These are phyloP conservation scores for Pseudococcus longispinus DNA, from an alignment of 2,888 invertebrate genomes.

Conservation along the genomic window DNA sequence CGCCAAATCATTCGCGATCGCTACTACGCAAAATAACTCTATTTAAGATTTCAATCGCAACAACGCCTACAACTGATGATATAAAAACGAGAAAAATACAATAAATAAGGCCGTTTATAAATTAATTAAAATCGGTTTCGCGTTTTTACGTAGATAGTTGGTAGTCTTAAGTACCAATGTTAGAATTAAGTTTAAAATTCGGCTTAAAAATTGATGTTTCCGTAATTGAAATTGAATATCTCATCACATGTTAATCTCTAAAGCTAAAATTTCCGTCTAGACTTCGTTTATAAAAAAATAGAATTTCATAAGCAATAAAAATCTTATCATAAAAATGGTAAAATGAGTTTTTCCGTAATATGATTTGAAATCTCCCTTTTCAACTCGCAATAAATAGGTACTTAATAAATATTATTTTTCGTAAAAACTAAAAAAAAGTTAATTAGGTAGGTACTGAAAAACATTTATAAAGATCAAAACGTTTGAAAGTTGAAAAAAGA, in stretches of 20 bases:
- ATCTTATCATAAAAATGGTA: background rate
- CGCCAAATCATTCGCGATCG: background rate
- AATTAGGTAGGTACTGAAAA: background rate
- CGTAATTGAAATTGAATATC: background rate
- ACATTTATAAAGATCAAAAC: background rate
- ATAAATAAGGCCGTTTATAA: background rate
- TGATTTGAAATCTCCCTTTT: background rate
- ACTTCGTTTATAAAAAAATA: background rate
- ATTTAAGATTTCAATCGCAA: background rate
- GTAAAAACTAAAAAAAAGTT: background rate
- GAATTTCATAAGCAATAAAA: background rate
- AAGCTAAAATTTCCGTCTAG: background rate
- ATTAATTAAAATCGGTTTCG: background rate
- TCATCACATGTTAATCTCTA: background rate
- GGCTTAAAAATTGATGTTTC: background rate
- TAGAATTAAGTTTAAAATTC: background rate
- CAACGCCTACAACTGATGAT: background rate
- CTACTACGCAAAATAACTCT: background rate
- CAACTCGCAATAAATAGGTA: background rate
- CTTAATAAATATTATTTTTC: background rate
- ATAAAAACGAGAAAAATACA: background rate
- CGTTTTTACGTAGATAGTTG: background rate
- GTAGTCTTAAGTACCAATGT: background rate
- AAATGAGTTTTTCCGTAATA: conserved; percentile 1
- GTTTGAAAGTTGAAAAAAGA: background rate